These are phyloP conservation scores for Hydropsyche betteni DNA, from an alignment of 2,888 invertebrate species.

Conservation along the genomic window DNA sequence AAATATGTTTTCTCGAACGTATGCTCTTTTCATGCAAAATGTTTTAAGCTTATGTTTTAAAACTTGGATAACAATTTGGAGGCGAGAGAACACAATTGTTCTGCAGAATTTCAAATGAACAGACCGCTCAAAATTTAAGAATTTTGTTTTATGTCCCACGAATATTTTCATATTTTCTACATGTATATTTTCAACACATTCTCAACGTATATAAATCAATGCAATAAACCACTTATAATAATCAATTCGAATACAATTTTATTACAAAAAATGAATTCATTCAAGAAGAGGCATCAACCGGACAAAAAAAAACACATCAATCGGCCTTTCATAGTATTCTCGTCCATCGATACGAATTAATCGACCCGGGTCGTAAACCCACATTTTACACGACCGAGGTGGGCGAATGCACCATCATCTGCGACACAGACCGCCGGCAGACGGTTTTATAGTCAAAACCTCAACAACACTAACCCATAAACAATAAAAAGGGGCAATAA, in stretches of 20 bases:
- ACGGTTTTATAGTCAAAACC: conserved; percentile 51
- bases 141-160: background rate
- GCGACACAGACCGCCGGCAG: conserved; percentile 47
- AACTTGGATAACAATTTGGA: too few species aligned
- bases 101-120: background rate
- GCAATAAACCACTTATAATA: too few species aligned
- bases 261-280: too few species aligned
- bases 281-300: background rate
- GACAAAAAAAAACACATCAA: background rate
- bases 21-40: too few species aligned
- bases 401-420: conserved; percentile 11
- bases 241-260: too few species aligned
- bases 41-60: too few species aligned
- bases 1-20: too few species aligned
- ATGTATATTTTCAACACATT: background rate
- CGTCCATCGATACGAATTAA: conserved; percentile 29
- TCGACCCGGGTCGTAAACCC: conserved; percentile 33
- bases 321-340: background rate
- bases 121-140: background rate
- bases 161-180: background rate
- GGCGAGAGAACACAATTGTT: too few species aligned
- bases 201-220: too few species aligned
- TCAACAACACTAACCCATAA: conserved; percentile 48
- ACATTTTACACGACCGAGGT: conserved; percentile 12
- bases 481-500: conserved; percentile 51